Base-by-base conservation (phyloP, 2,888 invertebrate genomes). In the Arge pagana region DNA sequence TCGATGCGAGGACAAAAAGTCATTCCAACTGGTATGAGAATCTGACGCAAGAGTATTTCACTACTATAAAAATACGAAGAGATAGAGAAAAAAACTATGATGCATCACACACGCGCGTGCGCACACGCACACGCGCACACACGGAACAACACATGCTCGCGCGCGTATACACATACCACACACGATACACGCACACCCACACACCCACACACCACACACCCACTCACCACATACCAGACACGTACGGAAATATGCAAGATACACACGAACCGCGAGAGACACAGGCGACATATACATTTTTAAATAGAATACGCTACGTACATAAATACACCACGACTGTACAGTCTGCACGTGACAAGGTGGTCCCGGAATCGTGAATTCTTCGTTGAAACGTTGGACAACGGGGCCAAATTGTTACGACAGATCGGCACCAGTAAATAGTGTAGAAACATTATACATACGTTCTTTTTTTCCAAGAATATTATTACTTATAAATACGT, bases 401-500 rank as follows among this genome's bases (percentile, higher is more conserved):
- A 51, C 48, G 52, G 61, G 65, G 54, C 64, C 67, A 66, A 55
- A 64, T 70, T 58, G 66, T 67, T 61, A 54, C 62, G 56, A 57
- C 59, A 61, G 59, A 63, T 56, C 57, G 64, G 67, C 67, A 65
- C 64, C 49, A 52, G 48, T 60, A 58, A 57, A 58, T 60, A 66
- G 63, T 55, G 63, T 67, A 67, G 63, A 61, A 63, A 66, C 64
- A 67, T 70, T 67, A 71, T 67, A 65, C 61, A 67, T 64, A 66
- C 62, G 59, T 62, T 33, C 15, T 11, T 56, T 61, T 62, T 62
- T 65, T 63, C 59, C 66, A 67, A 68, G 62, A 71, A 69, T 68
- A 71, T 68, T 67, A 70, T 70, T 68, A 68, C 65, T 71, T 66
- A 69, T 66, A 68, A 67, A 68, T 67, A 70, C 67, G 65, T 68